Evolutionary conservation across 2,113 vertebrate species (phyloP).

Genomic region (Oreochromis aureus): DNA sequence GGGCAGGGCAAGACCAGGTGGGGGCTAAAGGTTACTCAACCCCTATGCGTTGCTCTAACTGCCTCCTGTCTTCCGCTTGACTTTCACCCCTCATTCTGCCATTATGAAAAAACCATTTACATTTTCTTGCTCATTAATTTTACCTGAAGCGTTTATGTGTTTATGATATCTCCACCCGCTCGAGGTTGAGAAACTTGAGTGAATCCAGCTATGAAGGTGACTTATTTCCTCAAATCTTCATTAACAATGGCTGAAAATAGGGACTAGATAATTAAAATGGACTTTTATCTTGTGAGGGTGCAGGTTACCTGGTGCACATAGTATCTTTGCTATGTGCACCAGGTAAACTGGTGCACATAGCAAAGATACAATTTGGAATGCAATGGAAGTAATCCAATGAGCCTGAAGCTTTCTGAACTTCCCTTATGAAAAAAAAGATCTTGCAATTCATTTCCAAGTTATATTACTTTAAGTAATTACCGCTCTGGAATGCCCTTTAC

Average conservation of each 20-base stretch:
- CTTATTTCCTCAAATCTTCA: neutral
- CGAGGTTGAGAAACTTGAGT: neutral
- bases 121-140: neutral
- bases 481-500: neutral
- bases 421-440: neutral
- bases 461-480: neutral
- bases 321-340: too few species aligned
- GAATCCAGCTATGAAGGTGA: constrained; percentile 9
- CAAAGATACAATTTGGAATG: constrained; percentile 31
- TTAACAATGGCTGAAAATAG: neutral
- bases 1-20: neutral
- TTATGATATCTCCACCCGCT: neutral
- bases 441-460: neutral
- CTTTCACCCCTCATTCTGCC: neutral
- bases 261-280: neutral
- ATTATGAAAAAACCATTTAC: neutral
- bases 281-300: neutral
- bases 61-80: neutral
- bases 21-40: constrained; percentile 11
- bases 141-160: neutral
- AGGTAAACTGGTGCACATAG: neutral
- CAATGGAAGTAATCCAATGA: constrained; percentile 5
- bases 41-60: constrained; percentile 18
- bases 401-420: neutral
- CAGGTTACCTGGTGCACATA: neutral